Conservation (phyloP, 2,113 vertebrate species). For the Chloropsis hardwickii region DNA sequence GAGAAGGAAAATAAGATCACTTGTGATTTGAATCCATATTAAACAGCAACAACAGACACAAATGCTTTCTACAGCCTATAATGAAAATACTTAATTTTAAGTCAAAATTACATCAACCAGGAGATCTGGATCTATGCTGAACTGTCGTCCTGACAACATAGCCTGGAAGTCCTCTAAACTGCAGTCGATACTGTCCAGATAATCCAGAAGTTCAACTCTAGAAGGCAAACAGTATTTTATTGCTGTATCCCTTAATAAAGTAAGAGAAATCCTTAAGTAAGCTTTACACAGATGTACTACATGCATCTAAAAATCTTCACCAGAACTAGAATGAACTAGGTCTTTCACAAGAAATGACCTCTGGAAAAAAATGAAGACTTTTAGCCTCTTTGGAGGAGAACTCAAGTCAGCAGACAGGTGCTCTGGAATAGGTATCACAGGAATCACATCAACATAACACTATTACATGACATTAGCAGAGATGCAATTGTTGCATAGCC, state of each 20-base stretch:
- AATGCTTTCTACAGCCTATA: neutral
- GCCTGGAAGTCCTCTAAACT: constrained; percentile 97
- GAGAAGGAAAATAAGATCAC: neutral
- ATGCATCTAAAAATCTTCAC: neutral
- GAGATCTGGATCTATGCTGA: constrained; percentile 86
- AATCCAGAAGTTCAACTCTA: constrained; percentile 96
- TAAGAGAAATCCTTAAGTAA: neutral
- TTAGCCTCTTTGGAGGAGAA: neutral
- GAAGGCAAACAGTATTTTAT: neutral
- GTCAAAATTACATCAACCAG: constrained; percentile 81
- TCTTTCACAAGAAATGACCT: neutral
- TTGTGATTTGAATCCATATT: neutral
- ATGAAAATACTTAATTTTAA: neutral
- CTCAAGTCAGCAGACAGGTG: neutral
- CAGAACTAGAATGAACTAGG: neutral
- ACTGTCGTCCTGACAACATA: constrained; percentile 91
- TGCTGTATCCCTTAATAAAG: neutral
- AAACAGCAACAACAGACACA: neutral
- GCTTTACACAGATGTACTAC: neutral
- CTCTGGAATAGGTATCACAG: neutral
- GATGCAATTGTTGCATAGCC: neutral
- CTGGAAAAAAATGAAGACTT: neutral
- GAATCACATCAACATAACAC: neutral
- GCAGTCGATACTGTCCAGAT: constrained; percentile 97
- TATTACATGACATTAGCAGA: neutral